Conservation (phyloP, 1,140 invertebrate species). For the Neodiprion lecontei region DNA sequence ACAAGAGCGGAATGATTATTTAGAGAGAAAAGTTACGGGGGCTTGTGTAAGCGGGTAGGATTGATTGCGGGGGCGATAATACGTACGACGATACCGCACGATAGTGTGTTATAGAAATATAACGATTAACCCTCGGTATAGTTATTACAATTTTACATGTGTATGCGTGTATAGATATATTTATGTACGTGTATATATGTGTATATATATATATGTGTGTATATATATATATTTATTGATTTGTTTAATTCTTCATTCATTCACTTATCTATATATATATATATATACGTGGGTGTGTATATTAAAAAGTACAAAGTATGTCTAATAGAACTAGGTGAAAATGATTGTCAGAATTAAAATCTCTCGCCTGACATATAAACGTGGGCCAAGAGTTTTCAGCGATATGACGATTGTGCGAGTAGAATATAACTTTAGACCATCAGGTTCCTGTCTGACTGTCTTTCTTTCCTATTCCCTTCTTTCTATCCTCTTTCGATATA, state of each 20-base stretch:
- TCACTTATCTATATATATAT: not conserved
- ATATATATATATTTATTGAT: constrained; percentile 10
- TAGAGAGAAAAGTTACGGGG: too few relatives aligned
- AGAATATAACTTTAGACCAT: too few relatives aligned
- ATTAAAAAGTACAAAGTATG: constrained; percentile 6
- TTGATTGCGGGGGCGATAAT: too few relatives aligned
- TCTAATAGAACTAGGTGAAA: constrained; percentile 1
- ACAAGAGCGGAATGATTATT: too few relatives aligned
- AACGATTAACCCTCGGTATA: not conserved
- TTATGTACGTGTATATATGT: not conserved
- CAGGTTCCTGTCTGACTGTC: too few relatives aligned
- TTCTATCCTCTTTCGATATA: too few relatives aligned
- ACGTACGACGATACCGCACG: not conserved
- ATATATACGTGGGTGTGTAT: constrained; percentile 16
- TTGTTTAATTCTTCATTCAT: not conserved
- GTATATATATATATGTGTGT: constrained; percentile 18
- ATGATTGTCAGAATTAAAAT: not conserved
- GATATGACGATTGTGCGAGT: too few relatives aligned
- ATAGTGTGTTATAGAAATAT: constrained; percentile 7
- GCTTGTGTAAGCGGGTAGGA: too few relatives aligned
- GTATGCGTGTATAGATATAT: not conserved
- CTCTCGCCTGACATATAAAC: too few relatives aligned
- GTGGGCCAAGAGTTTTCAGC: too few relatives aligned
- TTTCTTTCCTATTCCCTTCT: too few relatives aligned
- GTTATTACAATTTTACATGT: constrained; percentile 19